Base-by-base conservation (phyloP, 2,113 vertebrate species). In the Callionymus lyra region DNA sequence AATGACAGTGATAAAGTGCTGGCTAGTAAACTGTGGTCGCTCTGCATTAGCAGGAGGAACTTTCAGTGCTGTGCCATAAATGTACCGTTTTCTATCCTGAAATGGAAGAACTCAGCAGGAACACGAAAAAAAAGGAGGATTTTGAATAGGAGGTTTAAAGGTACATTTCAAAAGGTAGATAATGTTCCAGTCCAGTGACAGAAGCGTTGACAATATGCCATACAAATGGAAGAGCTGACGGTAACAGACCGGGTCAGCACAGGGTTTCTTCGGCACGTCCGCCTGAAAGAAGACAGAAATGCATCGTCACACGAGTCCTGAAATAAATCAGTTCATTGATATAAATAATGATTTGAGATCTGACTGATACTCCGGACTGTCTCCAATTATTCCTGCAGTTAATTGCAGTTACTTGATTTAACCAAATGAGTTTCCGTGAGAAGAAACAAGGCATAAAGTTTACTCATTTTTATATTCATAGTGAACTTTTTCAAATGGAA, bases 151-250 rank as follows among this genome's bases (percentile, higher is more conserved):
- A 27, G 21, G 21, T 27, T 27, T 4, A 5, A 5, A 27, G 21
- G 21, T 8, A 27, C 21, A 27, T 27, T n/a, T 27, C 21, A 27
- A 27, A 8, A 5, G 21, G 21, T 4, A 27, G 21, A 8, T 8
- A 27, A 27, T 64, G 50, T 65, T 49, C 63, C 21, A 59, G 39
- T 74, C 61, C 48, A 65, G 42, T 2, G 16, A 43, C 56, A 51
- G 59, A 59, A 43, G 34, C n/a, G 45, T 47, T 83, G 85, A 77
- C 84, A 84, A 83, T 85, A 73, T 84, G 83, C 65, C 83, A 86
- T 84, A 85, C 83, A 47, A 49, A 45, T 47, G 41, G 35, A 43
- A 39, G 55, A 19, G 47, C 59, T 42, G 56, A 65, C 80, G 79
- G 80, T 84, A 81, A 77, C 46, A 62, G 77, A 83, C 81, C 82